These are phyloP conservation scores for Drosophila ananassae DNA, from an alignment of 1,140 invertebrate genomes.

Conservation along the genomic window DNA sequence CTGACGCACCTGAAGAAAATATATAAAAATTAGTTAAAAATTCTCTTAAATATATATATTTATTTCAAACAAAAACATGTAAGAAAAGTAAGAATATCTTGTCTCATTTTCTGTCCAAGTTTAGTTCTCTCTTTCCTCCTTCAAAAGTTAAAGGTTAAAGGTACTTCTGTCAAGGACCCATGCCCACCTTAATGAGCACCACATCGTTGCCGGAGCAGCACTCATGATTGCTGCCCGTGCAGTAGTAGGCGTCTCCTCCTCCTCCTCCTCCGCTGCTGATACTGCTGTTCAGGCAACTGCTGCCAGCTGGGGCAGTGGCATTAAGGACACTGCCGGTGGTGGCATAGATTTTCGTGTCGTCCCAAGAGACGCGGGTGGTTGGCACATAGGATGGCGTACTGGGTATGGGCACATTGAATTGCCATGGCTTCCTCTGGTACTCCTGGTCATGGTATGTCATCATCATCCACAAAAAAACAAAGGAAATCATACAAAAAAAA, in stretches of 20 bases:
- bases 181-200: conserved; percentile 83
- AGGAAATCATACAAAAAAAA: conserved; percentile 31
- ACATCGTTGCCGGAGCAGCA: conserved; percentile 82
- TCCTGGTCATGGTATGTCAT: conserved; percentile 40
- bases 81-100: too few relatives aligned
- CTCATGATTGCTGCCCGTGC: conserved; percentile 80
- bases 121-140: too few relatives aligned
- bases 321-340: conserved; percentile 29
- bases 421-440: conserved; percentile 72
- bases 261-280: conserved; percentile 41
- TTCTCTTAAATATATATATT: neutral
- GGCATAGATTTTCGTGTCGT: conserved; percentile 81
- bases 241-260: conserved; percentile 65
- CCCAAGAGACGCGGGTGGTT: conserved; percentile 81
- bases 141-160: conserved; percentile 57
- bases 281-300: conserved; percentile 24
- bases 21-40: neutral
- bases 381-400: conserved; percentile 81
- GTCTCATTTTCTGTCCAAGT: neutral
- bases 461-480: neutral
- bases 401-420: conserved; percentile 75
- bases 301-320: conserved; percentile 37
- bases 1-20: conserved; percentile 85
- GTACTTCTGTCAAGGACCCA: conserved; percentile 24
- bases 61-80: neutral